phyloP scores from a whole-genome alignment of 1,140 invertebrate genomes.

The Hypsibius dujardini region DNA sequence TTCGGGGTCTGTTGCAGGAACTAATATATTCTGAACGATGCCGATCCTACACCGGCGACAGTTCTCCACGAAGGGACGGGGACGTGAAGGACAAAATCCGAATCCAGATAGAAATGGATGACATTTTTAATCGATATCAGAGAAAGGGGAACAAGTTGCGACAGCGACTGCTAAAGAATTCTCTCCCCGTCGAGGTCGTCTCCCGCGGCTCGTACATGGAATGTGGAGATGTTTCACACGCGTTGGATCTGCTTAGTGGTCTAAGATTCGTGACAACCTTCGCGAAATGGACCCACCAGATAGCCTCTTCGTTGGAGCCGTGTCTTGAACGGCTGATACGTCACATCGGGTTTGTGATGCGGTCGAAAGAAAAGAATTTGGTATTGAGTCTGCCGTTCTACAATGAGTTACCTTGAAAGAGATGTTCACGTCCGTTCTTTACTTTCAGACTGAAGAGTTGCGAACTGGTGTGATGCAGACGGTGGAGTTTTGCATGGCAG shows the following conservation, averaged over 20 bases:
- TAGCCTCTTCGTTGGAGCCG: neutral
- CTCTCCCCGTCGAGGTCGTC: neutral
- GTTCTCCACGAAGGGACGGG: neutral
- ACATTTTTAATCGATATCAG: neutral
- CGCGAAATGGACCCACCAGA: neutral
- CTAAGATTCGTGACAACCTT: neutral
- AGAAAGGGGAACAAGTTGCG: neutral
- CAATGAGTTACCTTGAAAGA: no score
- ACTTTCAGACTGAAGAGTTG: neutral
- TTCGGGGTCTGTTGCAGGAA: neutral
- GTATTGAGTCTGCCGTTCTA: neutral
- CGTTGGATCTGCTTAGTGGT: neutral
- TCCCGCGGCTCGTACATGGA: neutral
- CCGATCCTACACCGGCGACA: neutral
- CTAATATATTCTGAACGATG: neutral
- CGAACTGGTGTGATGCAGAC: neutral
- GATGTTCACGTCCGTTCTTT: neutral
- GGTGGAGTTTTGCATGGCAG: neutral
- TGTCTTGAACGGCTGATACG: neutral
- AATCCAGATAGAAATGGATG: neutral
- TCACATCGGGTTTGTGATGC: neutral
- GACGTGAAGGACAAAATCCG: neutral
- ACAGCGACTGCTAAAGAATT: neutral
- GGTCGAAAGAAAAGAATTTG: neutral
- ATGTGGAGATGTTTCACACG: slow-evolving; percentile 2